Conservation (phyloP, 37 sponge, comb jelly and placozoan species). For the Corticium candelabrum region DNA sequence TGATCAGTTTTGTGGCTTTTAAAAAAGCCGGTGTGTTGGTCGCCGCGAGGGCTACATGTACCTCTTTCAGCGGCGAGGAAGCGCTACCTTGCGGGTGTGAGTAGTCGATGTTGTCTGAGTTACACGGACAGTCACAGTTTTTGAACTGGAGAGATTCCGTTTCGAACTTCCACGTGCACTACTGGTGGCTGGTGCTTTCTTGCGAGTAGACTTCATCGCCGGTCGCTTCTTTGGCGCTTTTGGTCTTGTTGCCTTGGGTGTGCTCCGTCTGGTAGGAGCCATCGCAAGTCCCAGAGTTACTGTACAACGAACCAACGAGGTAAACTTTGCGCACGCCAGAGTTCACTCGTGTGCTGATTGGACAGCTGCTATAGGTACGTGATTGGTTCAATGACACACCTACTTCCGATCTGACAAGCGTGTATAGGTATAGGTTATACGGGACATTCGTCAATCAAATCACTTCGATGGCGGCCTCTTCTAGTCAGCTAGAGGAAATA, state of each 20-base stretch:
- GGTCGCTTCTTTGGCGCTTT: slow-evolving; percentile 89
- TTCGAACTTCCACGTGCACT: neutral
- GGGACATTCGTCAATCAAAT: neutral
- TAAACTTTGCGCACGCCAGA: no score
- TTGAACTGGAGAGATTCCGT: neutral
- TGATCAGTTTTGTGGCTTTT: neutral
- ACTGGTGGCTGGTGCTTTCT: neutral
- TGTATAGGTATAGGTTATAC: no score
- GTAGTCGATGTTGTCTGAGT: neutral
- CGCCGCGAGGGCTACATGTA: neutral
- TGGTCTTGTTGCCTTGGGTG: slow-evolving; percentile 85
- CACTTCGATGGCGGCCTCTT: neutral
- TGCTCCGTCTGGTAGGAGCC: slow-evolving; percentile 90
- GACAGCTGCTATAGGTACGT: no score
- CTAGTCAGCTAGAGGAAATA: neutral
- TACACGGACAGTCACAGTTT: neutral
- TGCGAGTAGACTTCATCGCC: slow-evolving; percentile 80
- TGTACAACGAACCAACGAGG: neutral
- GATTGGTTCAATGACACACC: no score
- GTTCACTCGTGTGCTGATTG: no score
- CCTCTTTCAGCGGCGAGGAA: neutral
- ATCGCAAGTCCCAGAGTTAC: slow-evolving; percentile 18
- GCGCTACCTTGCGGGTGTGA: neutral
- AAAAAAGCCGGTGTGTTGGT: neutral
- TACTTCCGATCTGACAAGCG: no score